Evolutionary conservation across 2,113 vertebrate genomes (phyloP).

Genomic region (Cavia porcellus): DNA sequence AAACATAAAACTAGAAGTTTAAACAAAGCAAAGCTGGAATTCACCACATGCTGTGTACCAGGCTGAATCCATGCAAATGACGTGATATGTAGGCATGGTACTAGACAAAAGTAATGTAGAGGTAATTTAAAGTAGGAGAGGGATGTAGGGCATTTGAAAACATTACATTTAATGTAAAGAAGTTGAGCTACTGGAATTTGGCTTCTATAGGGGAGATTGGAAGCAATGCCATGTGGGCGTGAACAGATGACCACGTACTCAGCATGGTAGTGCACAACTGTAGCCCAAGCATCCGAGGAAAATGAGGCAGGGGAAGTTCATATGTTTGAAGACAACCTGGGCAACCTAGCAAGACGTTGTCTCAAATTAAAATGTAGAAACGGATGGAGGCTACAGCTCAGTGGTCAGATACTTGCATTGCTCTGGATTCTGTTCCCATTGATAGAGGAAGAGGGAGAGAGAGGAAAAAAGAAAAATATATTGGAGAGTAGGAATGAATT

Average conservation of each 20-base stretch:
- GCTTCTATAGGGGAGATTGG: not conserved
- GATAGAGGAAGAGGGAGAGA: not conserved
- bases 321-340: not conserved
- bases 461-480: too few relatives aligned
- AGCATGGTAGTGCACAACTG: too few relatives aligned
- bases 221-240: not conserved
- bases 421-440: not conserved
- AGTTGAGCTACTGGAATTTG: not conserved
- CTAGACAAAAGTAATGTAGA: not conserved
- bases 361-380: not conserved
- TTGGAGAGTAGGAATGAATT: constrained; percentile 6
- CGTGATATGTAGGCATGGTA: not conserved
- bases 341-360: not conserved
- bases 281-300: not conserved
- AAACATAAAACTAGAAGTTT: not conserved
- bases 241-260: not conserved
- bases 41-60: too few relatives aligned
- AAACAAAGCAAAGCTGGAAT: not conserved
- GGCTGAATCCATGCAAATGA: not conserved
- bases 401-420: not conserved
- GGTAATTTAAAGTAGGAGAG: not conserved
- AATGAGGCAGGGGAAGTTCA: not conserved
- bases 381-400: not conserved
- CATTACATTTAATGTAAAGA: not conserved
- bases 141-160: not conserved